These are phyloP conservation scores for Telenomus remus DNA, from an alignment of 1,140 invertebrate species.

Conservation along the genomic window DNA sequence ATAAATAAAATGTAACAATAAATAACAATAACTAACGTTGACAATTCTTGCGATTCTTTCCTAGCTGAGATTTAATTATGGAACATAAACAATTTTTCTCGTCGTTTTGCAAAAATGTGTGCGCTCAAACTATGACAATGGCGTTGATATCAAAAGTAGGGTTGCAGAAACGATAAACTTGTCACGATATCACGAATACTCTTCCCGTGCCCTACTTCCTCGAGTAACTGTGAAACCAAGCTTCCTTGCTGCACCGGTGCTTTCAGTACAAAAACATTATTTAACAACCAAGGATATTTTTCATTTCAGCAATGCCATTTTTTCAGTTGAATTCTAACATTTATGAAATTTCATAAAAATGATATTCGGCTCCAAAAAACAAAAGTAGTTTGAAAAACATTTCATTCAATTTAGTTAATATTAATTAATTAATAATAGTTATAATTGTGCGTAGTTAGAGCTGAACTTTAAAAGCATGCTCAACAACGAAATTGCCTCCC, in stretches of 20 bases:
- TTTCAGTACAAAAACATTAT: conserved; percentile 35
- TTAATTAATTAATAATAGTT: no score
- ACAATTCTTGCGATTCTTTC: no score
- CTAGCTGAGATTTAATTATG: conserved; percentile 20
- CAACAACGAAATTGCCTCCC: no score
- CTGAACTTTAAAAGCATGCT: no score
- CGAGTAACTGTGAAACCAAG: conserved; percentile 3
- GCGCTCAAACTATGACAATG: conserved; percentile 26
- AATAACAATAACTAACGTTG: no score
- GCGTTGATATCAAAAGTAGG: conserved; percentile 24
- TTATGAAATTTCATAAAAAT: background rate
- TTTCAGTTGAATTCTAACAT: no score
- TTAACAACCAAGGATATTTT: no score
- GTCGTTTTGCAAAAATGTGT: conserved; percentile 26
- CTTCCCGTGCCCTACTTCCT: conserved; percentile 29
- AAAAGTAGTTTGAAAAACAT: conserved; percentile 27
- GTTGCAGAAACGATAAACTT: conserved; percentile 41
- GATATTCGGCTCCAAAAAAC: no score
- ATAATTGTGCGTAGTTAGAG: background rate
- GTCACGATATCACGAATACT: conserved; percentile 39
- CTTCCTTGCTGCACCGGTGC: conserved; percentile 15
- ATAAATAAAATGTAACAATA: no score
- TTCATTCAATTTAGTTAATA: no score
- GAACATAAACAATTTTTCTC: conserved; percentile 27
- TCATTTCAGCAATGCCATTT: no score